Evolutionary conservation across 2,888 invertebrate species (phyloP).

Genomic region (Phalera bucephala): DNA sequence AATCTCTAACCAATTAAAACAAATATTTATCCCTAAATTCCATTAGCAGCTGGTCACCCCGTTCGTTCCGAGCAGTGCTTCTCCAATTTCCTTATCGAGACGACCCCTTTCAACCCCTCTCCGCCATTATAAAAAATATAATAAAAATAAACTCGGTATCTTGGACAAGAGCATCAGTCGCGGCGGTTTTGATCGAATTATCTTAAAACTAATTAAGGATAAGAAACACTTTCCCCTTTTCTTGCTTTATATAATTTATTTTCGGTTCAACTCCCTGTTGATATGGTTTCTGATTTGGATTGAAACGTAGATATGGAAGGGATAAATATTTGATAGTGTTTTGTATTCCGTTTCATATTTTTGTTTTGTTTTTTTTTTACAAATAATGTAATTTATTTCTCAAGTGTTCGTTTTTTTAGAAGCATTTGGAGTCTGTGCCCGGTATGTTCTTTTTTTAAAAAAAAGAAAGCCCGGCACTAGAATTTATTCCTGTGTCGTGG

Average conservation of each 20-base stretch:
- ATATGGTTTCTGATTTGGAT: not conserved
- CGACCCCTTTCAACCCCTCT: slow-evolving; percentile 39
- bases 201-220: slow-evolving; percentile 37
- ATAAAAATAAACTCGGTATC: not conserved
- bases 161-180: slow-evolving; percentile 19
- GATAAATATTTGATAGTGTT: no score
- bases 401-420: no score
- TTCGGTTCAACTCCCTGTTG: slow-evolving; percentile 2
- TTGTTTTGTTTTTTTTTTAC: no score
- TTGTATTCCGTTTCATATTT: no score
- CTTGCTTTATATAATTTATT: slow-evolving; percentile 13
- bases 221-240: slow-evolving; percentile 9
- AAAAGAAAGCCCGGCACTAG: no score
- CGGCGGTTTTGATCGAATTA: slow-evolving; percentile 41
- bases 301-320: not conserved
- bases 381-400: no score
- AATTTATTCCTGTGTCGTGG: no score
- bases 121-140: slow-evolving; percentile 36
- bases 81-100: slow-evolving; percentile 52
- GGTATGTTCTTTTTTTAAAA: no score
- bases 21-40: no score
- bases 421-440: no score
- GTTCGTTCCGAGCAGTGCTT: slow-evolving; percentile 32
- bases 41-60: slow-evolving; percentile 29
- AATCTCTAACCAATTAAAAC: no score